phyloP scores from a whole-genome alignment of 2,888 invertebrate genomes.

The Smittia aterrima region DNA sequence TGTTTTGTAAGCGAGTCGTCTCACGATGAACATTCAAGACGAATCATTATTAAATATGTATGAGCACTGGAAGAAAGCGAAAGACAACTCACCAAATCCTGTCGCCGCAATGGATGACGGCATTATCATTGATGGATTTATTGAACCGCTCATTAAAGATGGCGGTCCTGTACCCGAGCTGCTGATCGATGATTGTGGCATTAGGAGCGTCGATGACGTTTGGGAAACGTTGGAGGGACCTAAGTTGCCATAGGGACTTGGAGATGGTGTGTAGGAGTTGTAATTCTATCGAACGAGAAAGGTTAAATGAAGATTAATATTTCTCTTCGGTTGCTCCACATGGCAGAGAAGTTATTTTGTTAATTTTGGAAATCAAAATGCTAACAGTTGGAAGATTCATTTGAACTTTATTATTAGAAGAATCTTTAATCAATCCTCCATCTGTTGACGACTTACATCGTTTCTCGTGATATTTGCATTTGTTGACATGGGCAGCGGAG shows the following conservation, averaged over 20 bases:
- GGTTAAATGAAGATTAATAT: not conserved
- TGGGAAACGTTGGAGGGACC: slow-evolving; percentile 48
- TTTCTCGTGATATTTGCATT: slow-evolving; percentile 48
- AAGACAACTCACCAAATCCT: slow-evolving; percentile 34
- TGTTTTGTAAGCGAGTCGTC: not conserved
- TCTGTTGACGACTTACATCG: slow-evolving; percentile 47
- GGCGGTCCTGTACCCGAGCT: slow-evolving; percentile 42
- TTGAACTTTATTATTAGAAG: not conserved
- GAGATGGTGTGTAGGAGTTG: slow-evolving; percentile 52
- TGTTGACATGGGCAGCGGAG: slow-evolving; percentile 58
- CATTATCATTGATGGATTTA: slow-evolving; percentile 37
- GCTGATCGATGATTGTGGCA: slow-evolving; percentile 48
- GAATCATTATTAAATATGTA: not conserved
- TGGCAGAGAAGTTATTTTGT: too few relatives aligned
- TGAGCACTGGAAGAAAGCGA: not conserved
- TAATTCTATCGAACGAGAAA: slow-evolving; percentile 47
- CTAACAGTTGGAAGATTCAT: not conserved
- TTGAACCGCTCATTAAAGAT: slow-evolving; percentile 43
- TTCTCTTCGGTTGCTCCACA: not conserved
- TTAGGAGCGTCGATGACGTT: slow-evolving; percentile 50
- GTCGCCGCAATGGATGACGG: slow-evolving; percentile 26
- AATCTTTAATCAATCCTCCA: not conserved
- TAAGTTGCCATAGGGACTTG: slow-evolving; percentile 50
- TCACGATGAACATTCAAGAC: not conserved
- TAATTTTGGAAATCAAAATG: too few relatives aligned